These are phyloP conservation scores for Drosophila robusta DNA, from an alignment of 2,888 invertebrate species.

Conservation along the genomic window DNA sequence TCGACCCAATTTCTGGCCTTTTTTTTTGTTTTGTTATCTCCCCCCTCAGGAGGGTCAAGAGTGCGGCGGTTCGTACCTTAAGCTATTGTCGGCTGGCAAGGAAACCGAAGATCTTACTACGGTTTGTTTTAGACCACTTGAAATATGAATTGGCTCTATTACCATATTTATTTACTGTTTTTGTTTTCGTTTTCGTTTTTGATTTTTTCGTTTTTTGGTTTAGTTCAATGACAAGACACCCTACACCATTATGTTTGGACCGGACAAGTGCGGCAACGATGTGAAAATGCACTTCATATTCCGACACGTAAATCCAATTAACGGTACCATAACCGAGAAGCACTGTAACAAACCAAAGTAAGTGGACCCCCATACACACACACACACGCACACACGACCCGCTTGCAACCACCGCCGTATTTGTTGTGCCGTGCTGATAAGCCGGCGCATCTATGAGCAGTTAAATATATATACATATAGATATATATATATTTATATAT, in stretches of 20 bases:
- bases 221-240: constrained; percentile 97
- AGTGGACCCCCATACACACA: constrained; percentile 61
- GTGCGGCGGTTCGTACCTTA: constrained; percentile 99
- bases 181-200: constrained; percentile 6
- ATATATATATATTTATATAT: neutral
- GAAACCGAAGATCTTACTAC: constrained; percentile 90
- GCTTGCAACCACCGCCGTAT: constrained; percentile 14
- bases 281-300: constrained; percentile 97
- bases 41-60: constrained; percentile 95
- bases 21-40: constrained; percentile 11
- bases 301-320: constrained; percentile 96
- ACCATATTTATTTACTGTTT: constrained; percentile 12
- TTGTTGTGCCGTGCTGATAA: constrained; percentile 28
- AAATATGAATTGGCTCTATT: constrained; percentile 5
- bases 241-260: constrained; percentile 99
- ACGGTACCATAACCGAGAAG: constrained; percentile 95
- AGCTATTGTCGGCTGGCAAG: constrained; percentile 92
- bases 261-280: constrained; percentile 99
- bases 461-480: constrained; percentile 16
- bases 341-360: constrained; percentile 96
- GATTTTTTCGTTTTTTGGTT: constrained; percentile 8
- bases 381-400: neutral
- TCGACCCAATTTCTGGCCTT: constrained; percentile 65
- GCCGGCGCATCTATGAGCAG: constrained; percentile 28
- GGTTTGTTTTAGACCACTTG: constrained; percentile 61